Base-by-base conservation (phyloP, 2,888 invertebrate species). In the Cataglyphis rosenhaueri region DNA sequence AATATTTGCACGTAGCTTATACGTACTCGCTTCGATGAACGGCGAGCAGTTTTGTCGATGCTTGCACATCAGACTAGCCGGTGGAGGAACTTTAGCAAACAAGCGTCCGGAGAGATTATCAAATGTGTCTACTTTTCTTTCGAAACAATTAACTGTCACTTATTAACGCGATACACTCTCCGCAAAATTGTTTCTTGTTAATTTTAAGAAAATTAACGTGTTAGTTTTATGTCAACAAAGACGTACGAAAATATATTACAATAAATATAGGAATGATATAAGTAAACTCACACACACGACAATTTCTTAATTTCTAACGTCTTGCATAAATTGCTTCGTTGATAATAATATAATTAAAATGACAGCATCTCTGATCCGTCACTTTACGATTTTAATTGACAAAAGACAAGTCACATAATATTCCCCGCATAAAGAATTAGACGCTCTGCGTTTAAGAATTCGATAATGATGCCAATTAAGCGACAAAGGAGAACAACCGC, bases 1-100 rank as follows among this genome's bases (percentile, higher is more conserved):
- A 87, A 89, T 92, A 92, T 92, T 92, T 91, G 91, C 90, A 87
- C 86, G 85, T 84, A 87, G 92, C 91, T 92, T 92, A 92, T 78
- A 71, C 10, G 85, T 85, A 85, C 86, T 88, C 88, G 89, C 89
- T 90, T 91, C 84, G 87, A 84, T 84, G 87, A 87, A 88, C 89
- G 87, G 87, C 86, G 85, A 82, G 84, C 88, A 86, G 86, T 88
- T 87, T 66, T 70, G 75, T 84, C 85, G 87, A 83, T 91, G 91
- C 91, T 92, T 92, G 89, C 91, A 86, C 81, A 90, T 90, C 90
- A 85, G 91, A 91, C 91, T 89, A 89, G 81, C 81, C 75, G 44
- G 78, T 71, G 66, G 85, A 83, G 84, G 84, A 87, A 87, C 87
- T 86, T 84, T 12, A 71, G 61, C 79, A 68, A 78, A 65, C 82